Evolutionary conservation across 2,888 invertebrate genomes (phyloP).

Genomic region (Chymomyza fuscimana): DNA sequence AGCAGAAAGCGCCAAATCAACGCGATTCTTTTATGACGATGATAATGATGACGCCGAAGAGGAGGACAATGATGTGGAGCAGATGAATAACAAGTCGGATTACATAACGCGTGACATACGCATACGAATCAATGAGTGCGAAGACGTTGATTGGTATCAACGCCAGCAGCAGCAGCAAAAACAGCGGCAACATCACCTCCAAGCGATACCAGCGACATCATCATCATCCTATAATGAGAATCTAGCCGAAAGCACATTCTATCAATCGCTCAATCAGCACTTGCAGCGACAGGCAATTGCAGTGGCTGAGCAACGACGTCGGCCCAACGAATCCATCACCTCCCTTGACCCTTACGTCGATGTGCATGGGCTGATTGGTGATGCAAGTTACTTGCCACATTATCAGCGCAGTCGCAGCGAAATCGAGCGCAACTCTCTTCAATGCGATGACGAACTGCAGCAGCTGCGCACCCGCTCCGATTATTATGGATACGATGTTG

Average conservation of each 20-base stretch:
- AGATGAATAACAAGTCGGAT: constrained; percentile 44
- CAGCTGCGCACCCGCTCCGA: constrained; percentile 42
- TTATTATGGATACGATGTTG: constrained; percentile 54
- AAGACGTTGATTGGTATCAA: constrained; percentile 62
- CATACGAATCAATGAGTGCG: constrained; percentile 70
- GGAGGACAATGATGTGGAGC: constrained; percentile 28
- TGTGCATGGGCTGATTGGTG: constrained; percentile 39
- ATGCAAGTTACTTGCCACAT: constrained; percentile 77
- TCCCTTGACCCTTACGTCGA: constrained; percentile 13
- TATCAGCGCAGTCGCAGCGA: constrained; percentile 64
- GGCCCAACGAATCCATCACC: constrained; percentile 28
- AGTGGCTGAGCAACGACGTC: constrained; percentile 32
- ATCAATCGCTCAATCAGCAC: constrained; percentile 76
- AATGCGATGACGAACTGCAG: constrained; percentile 25
- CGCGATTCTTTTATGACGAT: constrained; percentile 49
- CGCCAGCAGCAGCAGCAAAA: constrained; percentile 34
- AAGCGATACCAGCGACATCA: constrained; percentile 14
- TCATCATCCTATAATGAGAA: constrained; percentile 66
- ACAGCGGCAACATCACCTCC: constrained; percentile 33
- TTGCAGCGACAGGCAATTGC: constrained; percentile 59
- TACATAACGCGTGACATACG: constrained; percentile 61
- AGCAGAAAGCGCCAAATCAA: constrained; percentile 63
- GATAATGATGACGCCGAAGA: constrained; percentile 34
- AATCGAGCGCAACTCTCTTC: constrained; percentile 38
- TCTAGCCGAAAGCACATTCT: constrained; percentile 75